phyloP scores from a whole-genome alignment of 2,888 invertebrate species.

The Protodeltote pygarga region DNA sequence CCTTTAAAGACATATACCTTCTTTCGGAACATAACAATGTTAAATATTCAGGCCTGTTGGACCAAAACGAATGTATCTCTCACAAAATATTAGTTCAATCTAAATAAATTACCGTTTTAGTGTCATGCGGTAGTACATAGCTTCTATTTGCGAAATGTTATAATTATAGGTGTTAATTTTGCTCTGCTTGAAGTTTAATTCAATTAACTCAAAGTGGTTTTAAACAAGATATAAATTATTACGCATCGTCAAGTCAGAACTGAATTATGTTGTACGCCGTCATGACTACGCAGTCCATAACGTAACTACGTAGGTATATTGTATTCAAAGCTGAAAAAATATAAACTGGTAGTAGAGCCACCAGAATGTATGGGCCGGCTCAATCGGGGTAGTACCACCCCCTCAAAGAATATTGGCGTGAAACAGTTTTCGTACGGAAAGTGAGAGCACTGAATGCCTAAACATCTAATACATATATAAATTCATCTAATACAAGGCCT shows the following conservation, averaged over 20 bases:
- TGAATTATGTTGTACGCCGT: constrained; percentile 19
- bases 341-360: too few relatives aligned
- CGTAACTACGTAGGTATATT: neutral
- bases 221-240: constrained; percentile 37
- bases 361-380: too few relatives aligned
- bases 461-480: too few relatives aligned
- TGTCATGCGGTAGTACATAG: too few relatives aligned
- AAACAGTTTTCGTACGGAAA: too few relatives aligned
- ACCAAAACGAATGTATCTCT: neutral
- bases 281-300: neutral
- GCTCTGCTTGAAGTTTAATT: constrained; percentile 20
- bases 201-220: constrained; percentile 32
- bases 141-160: constrained; percentile 10
- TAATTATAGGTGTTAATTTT: constrained; percentile 37
- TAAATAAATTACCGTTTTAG: neutral
- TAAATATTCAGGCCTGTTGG: constrained; percentile 14
- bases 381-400: too few relatives aligned
- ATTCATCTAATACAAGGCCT: too few relatives aligned
- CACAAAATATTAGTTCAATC: neutral
- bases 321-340: neutral
- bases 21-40: neutral
- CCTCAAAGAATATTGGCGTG: too few relatives aligned
- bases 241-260: constrained; percentile 16
- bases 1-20: neutral
- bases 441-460: too few relatives aligned